A percentile compares a stretch with the other conserved stretches of the same genome.
Conservation (phyloP, 1,140 invertebrate genomes). For the Zaprionus vittiger region DNA sequence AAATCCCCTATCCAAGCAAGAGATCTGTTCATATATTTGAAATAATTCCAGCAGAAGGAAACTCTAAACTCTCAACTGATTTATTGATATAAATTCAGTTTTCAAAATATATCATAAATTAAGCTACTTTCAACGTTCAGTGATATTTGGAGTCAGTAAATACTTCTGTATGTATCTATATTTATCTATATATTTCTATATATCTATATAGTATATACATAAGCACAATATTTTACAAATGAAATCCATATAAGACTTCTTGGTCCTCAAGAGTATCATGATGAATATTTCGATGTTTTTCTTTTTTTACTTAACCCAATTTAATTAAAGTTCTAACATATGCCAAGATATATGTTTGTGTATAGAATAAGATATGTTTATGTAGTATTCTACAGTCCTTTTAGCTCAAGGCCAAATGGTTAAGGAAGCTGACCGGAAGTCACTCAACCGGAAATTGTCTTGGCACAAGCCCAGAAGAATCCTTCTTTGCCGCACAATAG, state of each 20-base stretch:
- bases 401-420: conserved; percentile 18
- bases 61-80: neutral
- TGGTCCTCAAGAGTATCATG: no score
- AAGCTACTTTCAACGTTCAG: neutral
- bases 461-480: conserved; percentile 44
- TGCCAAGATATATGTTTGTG: no score
- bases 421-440: conserved; percentile 29
- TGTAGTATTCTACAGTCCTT: neutral
- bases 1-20: neutral
- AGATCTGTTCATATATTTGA: neutral
- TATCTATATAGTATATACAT: no score
- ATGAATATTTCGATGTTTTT: no score
- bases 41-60: neutral
- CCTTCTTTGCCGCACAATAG: neutral
- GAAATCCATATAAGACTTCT: no score
- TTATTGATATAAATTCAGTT: neutral
- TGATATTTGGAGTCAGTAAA: neutral
- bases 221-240: no score
- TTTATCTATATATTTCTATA: no score
- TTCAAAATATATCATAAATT: no score
- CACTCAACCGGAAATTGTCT: conserved; percentile 61
- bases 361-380: no score
- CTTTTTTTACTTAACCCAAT: no score
- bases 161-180: no score
- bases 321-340: no score